Conservation (phyloP, 2,797 vertebrate species). For the Cheracebus regulus region DNA sequence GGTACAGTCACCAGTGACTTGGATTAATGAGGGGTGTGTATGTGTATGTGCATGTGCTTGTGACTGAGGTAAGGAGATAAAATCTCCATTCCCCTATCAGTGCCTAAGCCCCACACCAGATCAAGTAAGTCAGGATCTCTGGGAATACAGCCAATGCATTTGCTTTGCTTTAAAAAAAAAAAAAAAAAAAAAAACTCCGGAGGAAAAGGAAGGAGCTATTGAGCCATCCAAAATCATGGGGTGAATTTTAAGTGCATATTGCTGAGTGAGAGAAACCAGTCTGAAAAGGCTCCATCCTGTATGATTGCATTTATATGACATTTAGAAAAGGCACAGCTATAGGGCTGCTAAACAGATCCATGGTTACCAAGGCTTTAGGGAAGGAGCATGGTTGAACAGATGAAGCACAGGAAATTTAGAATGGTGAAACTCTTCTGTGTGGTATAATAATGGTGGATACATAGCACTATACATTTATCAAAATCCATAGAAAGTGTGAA, state of each 20-base stretch:
- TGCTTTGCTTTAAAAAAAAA: constrained; percentile 14
- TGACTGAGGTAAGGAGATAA: neutral
- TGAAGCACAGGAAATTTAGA: neutral
- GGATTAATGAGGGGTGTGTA: neutral
- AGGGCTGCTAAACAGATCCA: neutral
- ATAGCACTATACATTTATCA: neutral
- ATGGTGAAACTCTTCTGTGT: neutral
- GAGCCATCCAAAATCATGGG: neutral
- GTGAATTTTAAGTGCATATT: neutral
- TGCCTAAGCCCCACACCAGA: neutral
- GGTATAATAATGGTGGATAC: neutral
- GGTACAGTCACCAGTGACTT: neutral
- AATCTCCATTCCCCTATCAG: neutral
- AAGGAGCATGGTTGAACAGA: neutral
- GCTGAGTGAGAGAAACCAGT: neutral
- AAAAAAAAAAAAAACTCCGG: neutral
- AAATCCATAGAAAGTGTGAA: neutral
- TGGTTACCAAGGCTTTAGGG: neutral
- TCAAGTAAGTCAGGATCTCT: constrained; percentile 26
- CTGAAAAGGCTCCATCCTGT: neutral
- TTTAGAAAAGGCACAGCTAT: neutral
- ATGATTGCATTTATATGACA: neutral
- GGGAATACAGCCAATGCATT: constrained; percentile 17
- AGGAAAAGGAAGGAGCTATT: constrained; percentile 18
- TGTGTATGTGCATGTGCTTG: neutral